Conservation (phyloP, 2,797 vertebrate genomes). For the Peromyscus nudipes region DNA sequence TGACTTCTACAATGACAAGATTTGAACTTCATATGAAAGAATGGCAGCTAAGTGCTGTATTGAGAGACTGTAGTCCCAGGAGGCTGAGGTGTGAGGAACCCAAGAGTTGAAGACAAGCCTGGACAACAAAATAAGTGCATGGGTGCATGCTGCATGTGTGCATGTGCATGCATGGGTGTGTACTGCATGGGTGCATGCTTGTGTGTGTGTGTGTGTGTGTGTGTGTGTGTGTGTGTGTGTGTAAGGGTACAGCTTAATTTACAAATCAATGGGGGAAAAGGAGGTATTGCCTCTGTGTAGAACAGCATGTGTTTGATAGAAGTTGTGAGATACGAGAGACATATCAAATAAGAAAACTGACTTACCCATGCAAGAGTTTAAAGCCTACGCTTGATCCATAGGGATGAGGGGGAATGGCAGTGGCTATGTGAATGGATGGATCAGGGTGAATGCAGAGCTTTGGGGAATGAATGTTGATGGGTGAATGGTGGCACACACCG, state of each 20-base stretch:
- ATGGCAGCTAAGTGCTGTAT: neutral
- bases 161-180: no score
- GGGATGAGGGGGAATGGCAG: neutral
- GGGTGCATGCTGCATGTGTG: no score
- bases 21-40: neutral
- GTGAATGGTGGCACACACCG: neutral
- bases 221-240: no score
- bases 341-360: neutral
- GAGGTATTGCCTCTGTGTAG: rapidly evolving
- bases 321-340: neutral
- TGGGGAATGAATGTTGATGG: neutral
- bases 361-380: neutral
- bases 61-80: neutral
- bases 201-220: no score
- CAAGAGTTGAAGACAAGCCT: neutral
- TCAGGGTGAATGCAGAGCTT: neutral
- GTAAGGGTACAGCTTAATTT: neutral
- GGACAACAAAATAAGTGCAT: neutral
- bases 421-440: neutral
- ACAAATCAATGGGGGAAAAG: neutral
- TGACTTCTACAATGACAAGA: neutral
- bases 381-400: neutral
- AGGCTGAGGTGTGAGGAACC: neutral
- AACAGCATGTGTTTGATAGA: neutral
- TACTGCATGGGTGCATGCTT: no score